phyloP scores from a whole-genome alignment of 2,797 vertebrate genomes.

The Lutjanus argentimaculatus region DNA sequence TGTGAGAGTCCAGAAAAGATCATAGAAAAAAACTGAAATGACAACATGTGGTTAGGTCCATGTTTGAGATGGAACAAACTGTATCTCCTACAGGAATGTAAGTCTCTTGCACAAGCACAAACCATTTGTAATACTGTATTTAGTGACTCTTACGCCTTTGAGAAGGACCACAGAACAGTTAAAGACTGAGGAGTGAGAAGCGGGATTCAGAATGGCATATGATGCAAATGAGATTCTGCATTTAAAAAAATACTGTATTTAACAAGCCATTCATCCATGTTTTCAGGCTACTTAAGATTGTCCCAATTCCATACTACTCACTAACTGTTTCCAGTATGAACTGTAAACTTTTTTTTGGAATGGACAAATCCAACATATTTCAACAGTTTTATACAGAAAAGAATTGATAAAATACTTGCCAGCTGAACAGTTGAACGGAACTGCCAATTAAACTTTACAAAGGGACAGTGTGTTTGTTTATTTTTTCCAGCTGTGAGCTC shows the following conservation, averaged over 20 bases:
- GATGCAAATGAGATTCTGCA: not conserved
- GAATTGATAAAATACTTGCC: not conserved
- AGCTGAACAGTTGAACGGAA: not conserved
- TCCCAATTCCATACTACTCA: not conserved
- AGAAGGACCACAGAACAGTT: not conserved
- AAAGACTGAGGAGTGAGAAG: not conserved
- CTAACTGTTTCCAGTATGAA: not conserved
- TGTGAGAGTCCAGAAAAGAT: conserved; percentile 12
- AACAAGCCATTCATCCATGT: not conserved
- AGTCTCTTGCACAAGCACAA: conserved; percentile 37
- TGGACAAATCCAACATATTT: not conserved
- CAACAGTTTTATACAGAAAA: not conserved
- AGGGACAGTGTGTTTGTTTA: not conserved
- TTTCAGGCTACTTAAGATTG: not conserved
- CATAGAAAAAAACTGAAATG: conserved; percentile 1
- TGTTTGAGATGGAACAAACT: conserved; percentile 28
- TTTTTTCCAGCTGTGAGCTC: not conserved
- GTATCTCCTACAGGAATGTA: conserved; percentile 26
- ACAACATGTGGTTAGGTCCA: conserved; percentile 11
- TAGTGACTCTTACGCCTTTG: not conserved
- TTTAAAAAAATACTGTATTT: not conserved
- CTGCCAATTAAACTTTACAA: not conserved
- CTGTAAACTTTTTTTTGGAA: not conserved
- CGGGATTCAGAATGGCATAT: not conserved
- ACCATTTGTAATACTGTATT: conserved; percentile 11